Evolutionary conservation across 2,113 vertebrate genomes (phyloP).

Genomic region (Naja naja): DNA sequence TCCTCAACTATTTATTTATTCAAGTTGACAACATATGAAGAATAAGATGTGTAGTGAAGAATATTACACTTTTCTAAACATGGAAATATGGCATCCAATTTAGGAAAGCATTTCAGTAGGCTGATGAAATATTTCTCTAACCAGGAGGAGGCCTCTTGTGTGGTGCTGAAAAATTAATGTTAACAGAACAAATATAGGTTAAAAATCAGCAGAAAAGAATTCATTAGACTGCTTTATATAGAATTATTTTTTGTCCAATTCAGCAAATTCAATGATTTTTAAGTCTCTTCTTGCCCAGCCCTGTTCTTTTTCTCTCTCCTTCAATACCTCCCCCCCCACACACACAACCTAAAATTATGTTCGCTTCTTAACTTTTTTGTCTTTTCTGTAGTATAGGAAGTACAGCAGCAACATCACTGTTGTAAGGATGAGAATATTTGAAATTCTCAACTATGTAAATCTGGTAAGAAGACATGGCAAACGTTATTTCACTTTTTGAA

Average conservation of each 20-base stretch:
- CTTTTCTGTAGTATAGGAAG: slow-evolving; percentile 77
- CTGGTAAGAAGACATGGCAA: slow-evolving; percentile 72
- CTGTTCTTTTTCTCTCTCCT: neutral
- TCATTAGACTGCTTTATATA: neutral
- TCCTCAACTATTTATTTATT: neutral
- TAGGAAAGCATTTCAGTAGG: neutral
- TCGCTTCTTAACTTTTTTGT: neutral
- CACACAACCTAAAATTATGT: neutral
- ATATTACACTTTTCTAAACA: neutral
- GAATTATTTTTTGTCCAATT: neutral
- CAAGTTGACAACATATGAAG: neutral
- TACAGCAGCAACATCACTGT: slow-evolving; percentile 60
- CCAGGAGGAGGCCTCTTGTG: neutral
- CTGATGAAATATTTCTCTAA: neutral
- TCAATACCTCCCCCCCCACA: neutral
- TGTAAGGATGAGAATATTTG: slow-evolving; percentile 78
- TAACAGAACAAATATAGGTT: neutral
- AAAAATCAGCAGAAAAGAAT: neutral
- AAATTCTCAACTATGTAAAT: slow-evolving; percentile 85
- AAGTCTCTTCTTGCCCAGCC: neutral
- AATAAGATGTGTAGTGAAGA: neutral
- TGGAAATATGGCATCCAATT: neutral
- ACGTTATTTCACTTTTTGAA: neutral
- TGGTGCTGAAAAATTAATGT: neutral
- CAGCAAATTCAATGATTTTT: neutral